Conservation (phyloP, 2,113 vertebrate species). For the Austrofundulus limnaeus region DNA sequence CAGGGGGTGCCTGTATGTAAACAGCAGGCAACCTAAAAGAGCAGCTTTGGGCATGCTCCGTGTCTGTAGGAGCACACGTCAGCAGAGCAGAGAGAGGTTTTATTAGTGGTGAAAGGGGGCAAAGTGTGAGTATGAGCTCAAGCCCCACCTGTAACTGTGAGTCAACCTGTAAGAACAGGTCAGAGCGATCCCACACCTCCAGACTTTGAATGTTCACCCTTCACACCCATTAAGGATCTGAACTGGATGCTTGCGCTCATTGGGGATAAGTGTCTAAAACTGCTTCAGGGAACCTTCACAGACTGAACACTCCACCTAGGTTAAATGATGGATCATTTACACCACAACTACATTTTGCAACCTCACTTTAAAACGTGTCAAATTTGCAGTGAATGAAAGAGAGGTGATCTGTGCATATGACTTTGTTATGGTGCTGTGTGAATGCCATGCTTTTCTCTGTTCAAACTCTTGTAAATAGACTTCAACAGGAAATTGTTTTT, state of each 20-base stretch:
- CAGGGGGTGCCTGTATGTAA: constrained; percentile 37
- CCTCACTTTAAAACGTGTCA: constrained; percentile 61
- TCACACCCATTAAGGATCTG: constrained; percentile 11
- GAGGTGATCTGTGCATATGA: constrained; percentile 39
- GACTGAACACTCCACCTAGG: constrained; percentile 46
- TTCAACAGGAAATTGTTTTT: constrained; percentile 32
- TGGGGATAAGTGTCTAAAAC: constrained; percentile 28
- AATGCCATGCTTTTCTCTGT: constrained; percentile 56
- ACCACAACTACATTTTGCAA: constrained; percentile 38
- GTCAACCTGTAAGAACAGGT: constrained; percentile 33
- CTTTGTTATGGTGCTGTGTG: constrained; percentile 39
- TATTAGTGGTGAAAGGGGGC: constrained; percentile 31
- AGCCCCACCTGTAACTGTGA: constrained; percentile 33
- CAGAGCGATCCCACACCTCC: constrained; percentile 17
- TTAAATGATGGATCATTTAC: constrained; percentile 31
- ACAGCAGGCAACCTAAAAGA: constrained; percentile 34
- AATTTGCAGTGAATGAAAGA: constrained; percentile 49
- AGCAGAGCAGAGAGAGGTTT: constrained; percentile 43
- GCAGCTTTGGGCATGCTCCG: constrained; percentile 32
- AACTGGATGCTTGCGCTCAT: constrained; percentile 34
- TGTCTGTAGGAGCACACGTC: constrained; percentile 40
- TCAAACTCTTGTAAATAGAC: constrained; percentile 68
- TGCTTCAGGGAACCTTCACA: constrained; percentile 66
- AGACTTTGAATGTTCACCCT: constrained; percentile 17
- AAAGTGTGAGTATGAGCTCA: constrained; percentile 14